Base-by-base conservation (phyloP, 2,797 vertebrate species). In the Parauchenoglanis ngamensis region DNA sequence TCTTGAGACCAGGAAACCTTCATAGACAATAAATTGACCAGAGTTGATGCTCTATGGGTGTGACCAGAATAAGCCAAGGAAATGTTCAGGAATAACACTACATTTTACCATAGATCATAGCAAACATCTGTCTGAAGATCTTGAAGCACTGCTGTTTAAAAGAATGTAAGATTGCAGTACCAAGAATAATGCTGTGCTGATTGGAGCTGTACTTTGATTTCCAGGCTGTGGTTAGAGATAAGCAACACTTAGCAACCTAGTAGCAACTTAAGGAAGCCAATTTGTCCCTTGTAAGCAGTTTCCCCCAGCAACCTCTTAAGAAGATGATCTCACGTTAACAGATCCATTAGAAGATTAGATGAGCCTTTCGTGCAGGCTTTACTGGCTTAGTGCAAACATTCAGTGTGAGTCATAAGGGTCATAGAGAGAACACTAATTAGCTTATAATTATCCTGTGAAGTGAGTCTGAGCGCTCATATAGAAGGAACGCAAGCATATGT, bases 371-470 rank as follows among this genome's bases (percentile, higher is more conserved):
- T 56, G 86, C 83, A 70, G 76, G 40, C 59, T 80, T 52, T 78
- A 49, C 67, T 28, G 52, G 57, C 78, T 67, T 72, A 85, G 63
- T 56, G 88, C 82, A 83, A 70, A 52, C 54, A 12, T 44, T 28
- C 13, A 25, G n/a, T n/a, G 78, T 63, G 57, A 86, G 56, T 68
- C 19, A 35, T 84, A 83, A 79, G 61, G 82, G 44, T 82, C 19
- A 65, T 12, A 57, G 54, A 82, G 35, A 11, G 56, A 86, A 70
- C 83, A 70, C 84, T 87, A 89, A 89, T 90, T 88, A 81, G 80
- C 21, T 68, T 67, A 52, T 65, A 65, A 49, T 65, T 17, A 82
- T 28, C 28, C 40, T 35, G 65, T 28, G 10, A 52, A n/a, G 46
- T 70, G 68, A 81, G 57, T 56, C 49, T 68, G 56, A 4, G 13